Conservation (phyloP, 2,888 invertebrate genomes). For the Perizoma affinitatum region DNA sequence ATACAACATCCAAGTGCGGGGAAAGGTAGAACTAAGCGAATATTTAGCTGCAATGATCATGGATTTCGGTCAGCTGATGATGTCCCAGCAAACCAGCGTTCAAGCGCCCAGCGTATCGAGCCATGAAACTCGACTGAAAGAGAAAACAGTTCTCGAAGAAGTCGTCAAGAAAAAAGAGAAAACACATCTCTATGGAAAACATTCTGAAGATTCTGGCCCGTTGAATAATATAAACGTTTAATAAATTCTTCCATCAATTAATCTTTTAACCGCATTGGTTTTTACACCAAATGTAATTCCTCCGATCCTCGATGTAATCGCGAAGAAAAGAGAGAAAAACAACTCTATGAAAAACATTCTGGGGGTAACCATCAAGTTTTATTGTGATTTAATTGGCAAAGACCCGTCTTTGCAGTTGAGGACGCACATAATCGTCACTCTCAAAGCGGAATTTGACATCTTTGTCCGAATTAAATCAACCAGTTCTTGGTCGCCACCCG, state of each 20-base stretch:
- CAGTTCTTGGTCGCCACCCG: too few relatives aligned
- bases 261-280: too few relatives aligned
- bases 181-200: slow-evolving; percentile 43
- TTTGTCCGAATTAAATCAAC: too few relatives aligned
- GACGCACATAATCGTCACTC: too few relatives aligned
- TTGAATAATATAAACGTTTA: neutral
- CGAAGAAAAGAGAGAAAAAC: too few relatives aligned
- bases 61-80: slow-evolving; percentile 3
- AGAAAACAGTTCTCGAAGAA: slow-evolving; percentile 36
- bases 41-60: slow-evolving; percentile 28
- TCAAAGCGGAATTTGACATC: too few relatives aligned
- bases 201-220: slow-evolving; percentile 8
- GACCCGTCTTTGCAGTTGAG: too few relatives aligned
- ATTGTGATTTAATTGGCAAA: too few relatives aligned
- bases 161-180: slow-evolving; percentile 18
- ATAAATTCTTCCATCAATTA: neutral
- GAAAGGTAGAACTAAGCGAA: slow-evolving; percentile 34
- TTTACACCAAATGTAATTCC: too few relatives aligned
- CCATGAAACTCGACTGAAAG: neutral
- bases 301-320: too few relatives aligned
- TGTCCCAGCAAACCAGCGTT: neutral
- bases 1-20: slow-evolving; percentile 35
- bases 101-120: neutral
- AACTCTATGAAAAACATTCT: too few relatives aligned
- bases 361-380: too few relatives aligned